Percentiles rank a stretch among this genome's conserved stretches.
phyloP scores from a whole-genome alignment of 2,113 vertebrate genomes.

The Ctenodactylus gundi region DNA sequence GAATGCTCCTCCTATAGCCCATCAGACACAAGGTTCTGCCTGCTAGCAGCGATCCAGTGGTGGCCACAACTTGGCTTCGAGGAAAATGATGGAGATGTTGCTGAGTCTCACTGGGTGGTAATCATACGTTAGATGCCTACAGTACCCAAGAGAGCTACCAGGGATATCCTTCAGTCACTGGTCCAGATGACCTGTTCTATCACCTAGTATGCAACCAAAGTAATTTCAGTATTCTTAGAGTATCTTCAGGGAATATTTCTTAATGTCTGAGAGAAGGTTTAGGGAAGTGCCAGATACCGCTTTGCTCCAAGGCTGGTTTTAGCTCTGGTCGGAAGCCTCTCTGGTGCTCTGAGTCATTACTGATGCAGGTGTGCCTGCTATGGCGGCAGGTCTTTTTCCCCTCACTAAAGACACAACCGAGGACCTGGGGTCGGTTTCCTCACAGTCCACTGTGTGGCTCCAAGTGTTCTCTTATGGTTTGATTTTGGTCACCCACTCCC shows the following conservation, averaged over 20 bases:
- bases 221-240: background rate
- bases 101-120: background rate
- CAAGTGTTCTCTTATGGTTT: background rate
- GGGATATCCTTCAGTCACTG: background rate
- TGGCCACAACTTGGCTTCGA: background rate
- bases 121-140: background rate
- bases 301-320: background rate
- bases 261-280: background rate
- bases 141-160: background rate
- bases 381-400: background rate
- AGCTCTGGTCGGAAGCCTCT: background rate
- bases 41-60: background rate
- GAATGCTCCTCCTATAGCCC: background rate
- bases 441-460: background rate
- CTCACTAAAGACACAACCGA: background rate
- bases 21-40: background rate
- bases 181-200: background rate
- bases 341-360: background rate
- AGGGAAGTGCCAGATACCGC: background rate
- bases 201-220: background rate
- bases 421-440: background rate
- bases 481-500: background rate
- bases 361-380: background rate
- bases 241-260: background rate
- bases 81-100: background rate